Evolutionary conservation across 2,888 invertebrate genomes (phyloP), one percentile per base, ranked within the genome.

Genomic region (Pollenia angustigena): DNA sequence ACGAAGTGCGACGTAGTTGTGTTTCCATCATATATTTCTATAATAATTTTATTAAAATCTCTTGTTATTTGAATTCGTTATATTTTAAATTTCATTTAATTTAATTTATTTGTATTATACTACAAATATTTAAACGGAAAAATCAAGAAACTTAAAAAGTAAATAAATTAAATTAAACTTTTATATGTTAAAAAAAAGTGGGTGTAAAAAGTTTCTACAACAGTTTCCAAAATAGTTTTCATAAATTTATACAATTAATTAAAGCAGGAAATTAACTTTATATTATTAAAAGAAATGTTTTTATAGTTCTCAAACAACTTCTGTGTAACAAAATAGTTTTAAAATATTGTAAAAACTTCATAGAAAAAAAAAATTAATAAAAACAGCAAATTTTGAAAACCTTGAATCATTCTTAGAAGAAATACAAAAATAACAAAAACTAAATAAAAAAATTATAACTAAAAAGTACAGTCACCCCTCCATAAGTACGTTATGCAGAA

Each of bases 211-310:
- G n/a, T 72, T 32, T 46, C 10, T 7, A 72, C 10, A n/a, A 4
- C 10, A 58, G 3, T 32, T 32, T 32, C 32, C 4, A 0, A 48
- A 48, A 60, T 12, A 18, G 1, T 4, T 60, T 60, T 40, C 2
- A 48, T 48, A 16, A 50, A 60, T 40, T 60, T 72, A 72, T 46
- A 9, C 44, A 54, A 81, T 52, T 64, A 56, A 66, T 50, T 81
- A n/a, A 66, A 81, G 18, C 66, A 68, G 74, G 44, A 75, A 75
- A 46, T 62, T 66, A 18, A 66, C 8, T 66, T 23, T 71, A 48
- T 18, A 72, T 48, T 14, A 16, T 32, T 16, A 74, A 46, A 58
- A 23, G 2, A 2, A 40, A 72, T 48, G 7, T 11, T 46, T 6
- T 60, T n/a, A 44, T 69, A 69, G 12, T 44, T 44, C 14, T 42